Conservation (phyloP, 2,797 vertebrate genomes). For the Coranthus polyacanthus region DNA sequence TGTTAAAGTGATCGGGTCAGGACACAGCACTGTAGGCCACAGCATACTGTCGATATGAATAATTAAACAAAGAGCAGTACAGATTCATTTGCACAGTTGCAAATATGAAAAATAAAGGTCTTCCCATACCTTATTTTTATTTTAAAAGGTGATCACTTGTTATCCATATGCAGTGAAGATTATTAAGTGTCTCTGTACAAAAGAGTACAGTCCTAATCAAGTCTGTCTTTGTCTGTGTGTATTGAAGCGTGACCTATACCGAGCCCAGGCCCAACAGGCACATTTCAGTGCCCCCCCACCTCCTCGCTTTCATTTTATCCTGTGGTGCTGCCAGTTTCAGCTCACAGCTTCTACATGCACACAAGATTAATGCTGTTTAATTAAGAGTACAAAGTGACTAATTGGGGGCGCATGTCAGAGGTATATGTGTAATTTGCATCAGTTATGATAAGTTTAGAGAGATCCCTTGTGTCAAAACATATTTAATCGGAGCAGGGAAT, state of each 20-base stretch:
- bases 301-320: constrained; percentile 58
- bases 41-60: constrained; percentile 11
- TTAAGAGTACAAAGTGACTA: constrained; percentile 75
- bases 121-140: not conserved
- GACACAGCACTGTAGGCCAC: constrained; percentile 18
- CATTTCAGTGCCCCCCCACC: constrained; percentile 34
- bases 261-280: constrained; percentile 28
- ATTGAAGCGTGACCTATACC: constrained; percentile 53
- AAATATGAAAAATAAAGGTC: constrained; percentile 23
- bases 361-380: constrained; percentile 76
- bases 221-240: constrained; percentile 43
- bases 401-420: constrained; percentile 70
- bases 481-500: constrained; percentile 62
- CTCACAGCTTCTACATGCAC: constrained; percentile 52
- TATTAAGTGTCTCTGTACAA: constrained; percentile 5
- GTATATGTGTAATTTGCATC: constrained; percentile 73
- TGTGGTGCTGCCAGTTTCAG: constrained; percentile 61
- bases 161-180: constrained; percentile 22
- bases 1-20: constrained; percentile 32
- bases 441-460: constrained; percentile 69
- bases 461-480: constrained; percentile 66
- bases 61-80: constrained; percentile 13
- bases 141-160: constrained; percentile 11
- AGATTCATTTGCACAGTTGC: constrained; percentile 13
- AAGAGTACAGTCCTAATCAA: constrained; percentile 32